Evolutionary conservation across 1,140 invertebrate species (phyloP), one percentile per base, ranked within the genome.

Genomic region (Choristoneura fumiferana): DNA sequence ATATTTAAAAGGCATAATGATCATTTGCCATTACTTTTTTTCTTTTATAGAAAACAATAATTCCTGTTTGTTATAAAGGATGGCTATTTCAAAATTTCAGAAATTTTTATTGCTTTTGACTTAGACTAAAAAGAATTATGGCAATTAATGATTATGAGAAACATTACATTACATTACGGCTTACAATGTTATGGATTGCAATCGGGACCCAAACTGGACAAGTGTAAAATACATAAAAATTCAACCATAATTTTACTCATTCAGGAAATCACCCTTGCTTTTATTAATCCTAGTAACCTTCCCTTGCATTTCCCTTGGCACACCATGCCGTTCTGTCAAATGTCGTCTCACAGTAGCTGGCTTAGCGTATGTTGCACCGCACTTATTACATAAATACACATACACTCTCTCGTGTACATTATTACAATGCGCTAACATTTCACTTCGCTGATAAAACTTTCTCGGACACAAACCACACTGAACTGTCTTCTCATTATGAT

Each of bases 401-500:
- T 87, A 86, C 9, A 73, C 15, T 9, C 86, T 67, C 40, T 87
- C 65, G 56, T 89, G 86, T 0, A 86, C 63, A 36, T 69, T 82
- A 58, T 87, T 87, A 15, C 61, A 67, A 59, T 89, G 86, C 0
- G 76, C 76, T 10, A 78, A 40, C 80, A 89, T 80, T 17, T 73
- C 70, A 37, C 65, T 59, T 0, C 67, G 57, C 6, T 58, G 66
- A 39, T 60, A 75, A 43, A 87, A 89, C 57, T 79, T 87, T 9
- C 66, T 73, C 0, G 81, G 78, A 56, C 85, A 89, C 1, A 73
- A 65, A 2, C 52, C 65, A 49, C 85, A 89, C 62, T 84, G 81
- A 1, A 82, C 43, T 10, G 65, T 76, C 33, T 84, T 88, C 43
- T 87, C 84, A 0, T 58, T 65, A 38, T 88, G 85, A 40, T 76